Conservation (phyloP, 2,113 vertebrate species). For the Ptyas mucosa region DNA sequence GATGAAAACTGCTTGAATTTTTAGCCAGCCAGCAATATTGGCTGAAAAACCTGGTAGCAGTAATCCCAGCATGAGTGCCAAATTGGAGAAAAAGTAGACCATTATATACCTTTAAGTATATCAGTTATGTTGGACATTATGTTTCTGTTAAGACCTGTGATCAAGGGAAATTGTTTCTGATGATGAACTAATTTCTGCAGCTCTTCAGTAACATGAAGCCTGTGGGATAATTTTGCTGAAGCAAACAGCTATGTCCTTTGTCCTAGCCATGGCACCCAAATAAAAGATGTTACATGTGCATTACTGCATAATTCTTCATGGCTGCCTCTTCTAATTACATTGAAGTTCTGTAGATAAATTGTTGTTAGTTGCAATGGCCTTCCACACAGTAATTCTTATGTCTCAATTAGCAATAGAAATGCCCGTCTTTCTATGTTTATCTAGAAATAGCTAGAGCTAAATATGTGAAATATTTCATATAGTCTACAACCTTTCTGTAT, state of each 20-base stretch:
- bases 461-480: slow-evolving; percentile 21
- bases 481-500: not conserved
- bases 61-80: not conserved
- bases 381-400: slow-evolving; percentile 38
- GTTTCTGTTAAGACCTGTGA: not conserved
- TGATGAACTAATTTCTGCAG: not conserved
- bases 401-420: slow-evolving; percentile 34
- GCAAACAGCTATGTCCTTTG: not conserved
- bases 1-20: not conserved
- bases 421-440: slow-evolving; percentile 15
- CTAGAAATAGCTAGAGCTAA: not conserved
- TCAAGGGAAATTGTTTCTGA: slow-evolving; percentile 7
- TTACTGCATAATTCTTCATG: slow-evolving; percentile 29
- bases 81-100: not conserved
- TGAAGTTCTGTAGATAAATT: slow-evolving; percentile 26
- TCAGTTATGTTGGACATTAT: not conserved
- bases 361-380: slow-evolving; percentile 27
- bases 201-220: not conserved
- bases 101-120: not conserved
- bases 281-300: slow-evolving; percentile 26
- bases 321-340: slow-evolving; percentile 11
- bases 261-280: slow-evolving; percentile 21
- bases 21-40: not conserved
- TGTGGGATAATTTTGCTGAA: not conserved
- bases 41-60: not conserved